A percentile compares a stretch with the other conserved stretches of the same genome.
These are phyloP conservation scores for Fragum sueziense DNA, from an alignment of 2,888 invertebrate genomes.

Conservation along the genomic window DNA sequence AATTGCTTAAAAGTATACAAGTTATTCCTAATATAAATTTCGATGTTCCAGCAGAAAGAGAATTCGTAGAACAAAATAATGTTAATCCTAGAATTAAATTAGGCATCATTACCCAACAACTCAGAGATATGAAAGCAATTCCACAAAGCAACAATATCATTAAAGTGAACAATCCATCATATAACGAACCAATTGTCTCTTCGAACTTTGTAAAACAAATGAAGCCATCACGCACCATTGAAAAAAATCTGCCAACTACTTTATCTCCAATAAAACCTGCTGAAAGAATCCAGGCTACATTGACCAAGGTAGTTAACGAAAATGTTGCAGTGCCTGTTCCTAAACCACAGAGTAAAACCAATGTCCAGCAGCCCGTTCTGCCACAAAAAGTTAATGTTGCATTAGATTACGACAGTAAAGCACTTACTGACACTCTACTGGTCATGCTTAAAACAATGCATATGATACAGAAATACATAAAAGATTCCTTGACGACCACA, in stretches of 20 bases:
- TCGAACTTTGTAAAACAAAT: background rate
- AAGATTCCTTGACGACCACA: constrained; percentile 30
- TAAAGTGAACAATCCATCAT: background rate
- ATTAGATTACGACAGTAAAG: constrained; percentile 23
- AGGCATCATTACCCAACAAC: background rate
- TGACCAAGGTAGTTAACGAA: background rate
- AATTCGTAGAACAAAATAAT: background rate
- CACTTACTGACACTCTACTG: constrained; percentile 34
- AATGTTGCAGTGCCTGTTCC: background rate
- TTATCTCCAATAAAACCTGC: background rate
- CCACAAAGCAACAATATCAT: background rate
- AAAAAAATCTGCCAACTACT: background rate
- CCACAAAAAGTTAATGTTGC: constrained; percentile 1
- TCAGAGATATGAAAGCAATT: background rate
- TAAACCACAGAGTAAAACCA: background rate
- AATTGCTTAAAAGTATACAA: background rate
- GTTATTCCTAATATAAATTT: background rate
- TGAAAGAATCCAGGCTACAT: background rate
- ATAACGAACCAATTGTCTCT: background rate
- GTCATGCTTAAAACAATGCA: constrained; percentile 41
- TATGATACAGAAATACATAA: constrained; percentile 36
- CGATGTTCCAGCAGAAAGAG: background rate
- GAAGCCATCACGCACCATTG: background rate
- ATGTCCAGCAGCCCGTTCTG: background rate
- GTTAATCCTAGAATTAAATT: background rate